These are phyloP conservation scores for Apolygus lucorum DNA, from an alignment of 1,140 invertebrate species.

Conservation along the genomic window DNA sequence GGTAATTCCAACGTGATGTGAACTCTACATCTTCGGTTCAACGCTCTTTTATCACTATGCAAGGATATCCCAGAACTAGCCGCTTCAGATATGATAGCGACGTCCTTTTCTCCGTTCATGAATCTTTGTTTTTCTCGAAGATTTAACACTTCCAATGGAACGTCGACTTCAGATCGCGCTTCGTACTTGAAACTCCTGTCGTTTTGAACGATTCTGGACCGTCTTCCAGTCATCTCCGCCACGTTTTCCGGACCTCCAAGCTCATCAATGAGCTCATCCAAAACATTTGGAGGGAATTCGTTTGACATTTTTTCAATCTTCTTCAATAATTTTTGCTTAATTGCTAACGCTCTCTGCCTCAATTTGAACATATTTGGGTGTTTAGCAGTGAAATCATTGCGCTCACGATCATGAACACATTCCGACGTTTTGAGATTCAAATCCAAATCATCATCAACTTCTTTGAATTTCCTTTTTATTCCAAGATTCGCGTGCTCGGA, in stretches of 20 bases:
- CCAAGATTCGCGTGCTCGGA: too few species aligned
- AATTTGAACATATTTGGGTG: slow-evolving; percentile 62
- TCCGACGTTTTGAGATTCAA: slow-evolving; percentile 48
- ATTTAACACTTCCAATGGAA: slow-evolving; percentile 95
- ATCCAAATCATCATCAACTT: too few species aligned
- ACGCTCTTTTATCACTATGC: slow-evolving; percentile 86
- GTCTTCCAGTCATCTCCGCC: slow-evolving; percentile 97
- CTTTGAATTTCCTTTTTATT: too few species aligned
- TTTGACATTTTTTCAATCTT: slow-evolving; percentile 82
- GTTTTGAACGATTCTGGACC: slow-evolving; percentile 88
- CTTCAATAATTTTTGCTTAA: slow-evolving; percentile 84
- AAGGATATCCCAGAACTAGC: slow-evolving; percentile 96
- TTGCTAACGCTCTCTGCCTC: slow-evolving; percentile 62
- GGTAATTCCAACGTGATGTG: slow-evolving; percentile 99
- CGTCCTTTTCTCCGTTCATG: slow-evolving; percentile 97
- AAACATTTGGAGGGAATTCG: slow-evolving; percentile 88
- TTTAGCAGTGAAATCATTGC: slow-evolving; percentile 45
- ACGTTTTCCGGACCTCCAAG: slow-evolving; percentile 95
- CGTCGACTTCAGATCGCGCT: slow-evolving; percentile 85
- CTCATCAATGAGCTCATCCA: slow-evolving; percentile 97
- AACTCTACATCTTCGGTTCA: slow-evolving; percentile 86
- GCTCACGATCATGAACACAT: slow-evolving; percentile 58
- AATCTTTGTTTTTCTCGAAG: slow-evolving; percentile 54
- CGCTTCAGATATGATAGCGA: slow-evolving; percentile 98
- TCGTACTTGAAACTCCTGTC: slow-evolving; percentile 89